Evolutionary conservation across 2,888 invertebrate species (phyloP).

Genomic region (Lydus trimaculatus): DNA sequence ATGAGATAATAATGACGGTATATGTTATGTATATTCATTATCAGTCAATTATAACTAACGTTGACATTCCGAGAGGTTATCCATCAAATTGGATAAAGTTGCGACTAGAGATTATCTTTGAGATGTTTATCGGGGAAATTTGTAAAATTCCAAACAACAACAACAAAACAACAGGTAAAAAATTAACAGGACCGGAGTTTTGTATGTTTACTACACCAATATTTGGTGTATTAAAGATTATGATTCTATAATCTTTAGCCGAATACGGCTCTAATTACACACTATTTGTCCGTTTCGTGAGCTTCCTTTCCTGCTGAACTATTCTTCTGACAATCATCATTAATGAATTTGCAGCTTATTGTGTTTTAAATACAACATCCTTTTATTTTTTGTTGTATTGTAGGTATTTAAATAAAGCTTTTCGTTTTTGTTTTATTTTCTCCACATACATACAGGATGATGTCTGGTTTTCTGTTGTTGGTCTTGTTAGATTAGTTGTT

Average conservation of each 20-base stretch:
- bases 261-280: slow-evolving; percentile 5
- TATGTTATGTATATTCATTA: slow-evolving; percentile 37
- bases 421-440: neutral
- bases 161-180: neutral
- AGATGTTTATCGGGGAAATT: neutral
- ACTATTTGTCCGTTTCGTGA: neutral
- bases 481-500: neutral
- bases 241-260: too few species aligned
- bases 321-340: slow-evolving; percentile 10
- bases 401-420: neutral
- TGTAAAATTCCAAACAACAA: neutral
- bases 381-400: neutral
- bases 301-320: neutral
- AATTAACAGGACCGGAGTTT: neutral
- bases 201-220: too few species aligned
- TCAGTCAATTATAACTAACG: slow-evolving; percentile 42
- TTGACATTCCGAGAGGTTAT: slow-evolving; percentile 38
- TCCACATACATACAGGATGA: neutral
- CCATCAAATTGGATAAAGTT: slow-evolving; percentile 38
- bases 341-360: slow-evolving; percentile 9
- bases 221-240: neutral
- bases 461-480: neutral
- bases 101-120: slow-evolving; percentile 23
- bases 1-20: slow-evolving; percentile 20
- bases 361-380: slow-evolving; percentile 4